Base-by-base conservation (phyloP, 2,888 invertebrate species). In the Hydraecia micacea region DNA sequence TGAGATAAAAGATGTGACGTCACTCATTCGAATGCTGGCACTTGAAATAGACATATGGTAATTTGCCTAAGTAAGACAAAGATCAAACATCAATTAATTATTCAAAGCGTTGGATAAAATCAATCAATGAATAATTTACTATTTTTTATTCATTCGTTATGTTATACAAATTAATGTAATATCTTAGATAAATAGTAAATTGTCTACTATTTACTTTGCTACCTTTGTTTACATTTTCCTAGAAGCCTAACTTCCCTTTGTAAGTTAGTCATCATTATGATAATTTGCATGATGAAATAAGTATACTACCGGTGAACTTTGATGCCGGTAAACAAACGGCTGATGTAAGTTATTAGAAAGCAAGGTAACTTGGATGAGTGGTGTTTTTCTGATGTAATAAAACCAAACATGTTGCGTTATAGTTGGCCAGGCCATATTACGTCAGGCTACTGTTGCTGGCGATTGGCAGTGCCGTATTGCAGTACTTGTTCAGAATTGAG, bases 271-370 rank as follows among this genome's bases (percentile, higher is more conserved):
- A 85, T 58, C 1, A 6, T 2, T 42, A n/a, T 2, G 1, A 13
- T 60, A 55, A 28, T 60, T 82, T 21, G 72, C 25, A 81, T 85
- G 87, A 87, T 73, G 86, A 85, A 85, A 85, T 67, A 66, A 28
- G 21, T 18, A 15, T 0, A 32, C 15, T 18, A 18, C 63, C 73
- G 75, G 73, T 76, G 75, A 68, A 42, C 66, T 73, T 83, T 69
- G 42, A 58, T 15, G 13, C 82, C 73, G 68, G 75, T 63, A 73
- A 84, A 80, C 70, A 73, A 71, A 32, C 58, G 58, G 87, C 87
- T 86, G 85, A 86, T 86, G 85, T 62, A 85, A 86, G 67, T 11
- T 73, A 42, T 42, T 74, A 70, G 66, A 77, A 87, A 81, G 62
- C 52, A 70, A 62, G 72, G 81, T 78, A 72, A 87, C 63, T 28